Evolutionary conservation across 2,888 invertebrate species (phyloP).

Genomic region (Luffia ferchaultella): DNA sequence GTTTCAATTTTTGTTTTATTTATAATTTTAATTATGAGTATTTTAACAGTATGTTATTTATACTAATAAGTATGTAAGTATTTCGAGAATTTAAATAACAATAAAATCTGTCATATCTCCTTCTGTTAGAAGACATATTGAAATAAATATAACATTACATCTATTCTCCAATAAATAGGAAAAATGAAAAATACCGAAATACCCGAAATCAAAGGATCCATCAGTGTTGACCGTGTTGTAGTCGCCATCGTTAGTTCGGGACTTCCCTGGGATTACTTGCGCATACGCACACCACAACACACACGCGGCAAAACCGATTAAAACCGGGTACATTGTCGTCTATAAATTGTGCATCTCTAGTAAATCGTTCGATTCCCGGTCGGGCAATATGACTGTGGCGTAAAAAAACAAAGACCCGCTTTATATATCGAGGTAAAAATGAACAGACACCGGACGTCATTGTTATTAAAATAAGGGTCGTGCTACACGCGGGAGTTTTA

Average conservation of each 20-base stretch:
- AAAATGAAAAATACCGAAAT: constrained; percentile 11
- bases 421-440: constrained; percentile 59
- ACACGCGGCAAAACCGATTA: constrained; percentile 22
- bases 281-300: constrained; percentile 42
- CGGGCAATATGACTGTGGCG: constrained; percentile 35
- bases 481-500: constrained; percentile 14
- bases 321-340: constrained; percentile 43
- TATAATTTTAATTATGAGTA: no score
- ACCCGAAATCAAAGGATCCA: constrained; percentile 81
- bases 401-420: constrained; percentile 49
- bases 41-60: no score
- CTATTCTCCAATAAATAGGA: no score
- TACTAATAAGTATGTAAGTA: no score
- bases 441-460: constrained; percentile 56
- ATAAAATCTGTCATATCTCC: no score
- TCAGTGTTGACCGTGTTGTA: constrained; percentile 74
- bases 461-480: constrained; percentile 43
- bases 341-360: constrained; percentile 6
- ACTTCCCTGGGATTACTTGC: constrained; percentile 53
- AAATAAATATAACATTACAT: no score
- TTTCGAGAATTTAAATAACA: no score
- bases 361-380: constrained; percentile 3
- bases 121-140: no score
- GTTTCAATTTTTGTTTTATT: no score
- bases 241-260: constrained; percentile 60